phyloP scores from a whole-genome alignment of 2,797 vertebrate genomes.

The Coreius guichenoti region DNA sequence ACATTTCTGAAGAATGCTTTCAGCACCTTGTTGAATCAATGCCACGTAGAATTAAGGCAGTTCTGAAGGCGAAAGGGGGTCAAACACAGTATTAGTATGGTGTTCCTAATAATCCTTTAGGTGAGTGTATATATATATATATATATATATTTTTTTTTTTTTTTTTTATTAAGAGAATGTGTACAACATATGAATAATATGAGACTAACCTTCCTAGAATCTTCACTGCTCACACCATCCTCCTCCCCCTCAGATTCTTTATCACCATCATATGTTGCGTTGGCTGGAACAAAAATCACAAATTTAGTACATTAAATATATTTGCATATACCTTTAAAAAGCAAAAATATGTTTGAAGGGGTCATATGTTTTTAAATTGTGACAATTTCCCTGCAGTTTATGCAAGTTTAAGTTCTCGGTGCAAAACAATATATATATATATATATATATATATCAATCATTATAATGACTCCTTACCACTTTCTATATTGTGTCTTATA shows the following conservation, averaged over 20 bases:
- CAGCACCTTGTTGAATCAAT: too few species aligned
- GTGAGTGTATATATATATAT: too few species aligned
- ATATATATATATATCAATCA: background rate
- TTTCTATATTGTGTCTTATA: background rate
- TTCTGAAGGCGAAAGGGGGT: too few species aligned
- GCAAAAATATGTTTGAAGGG: background rate
- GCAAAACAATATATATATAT: background rate
- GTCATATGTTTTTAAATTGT: background rate
- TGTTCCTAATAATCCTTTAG: too few species aligned
- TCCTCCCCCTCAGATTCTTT: conserved; percentile 95
- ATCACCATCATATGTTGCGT: conserved; percentile 91
- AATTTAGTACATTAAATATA: background rate
- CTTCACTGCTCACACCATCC: conserved; percentile 90
- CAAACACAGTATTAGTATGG: too few species aligned
- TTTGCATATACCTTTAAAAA: conserved; percentile 12
- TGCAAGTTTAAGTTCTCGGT: background rate
- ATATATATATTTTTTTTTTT: too few species aligned
- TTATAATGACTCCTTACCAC: background rate
- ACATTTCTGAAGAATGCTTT: too few species aligned
- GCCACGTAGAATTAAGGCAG: too few species aligned
- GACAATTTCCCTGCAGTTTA: background rate
- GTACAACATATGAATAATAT: background rate
- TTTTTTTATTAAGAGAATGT: too few species aligned
- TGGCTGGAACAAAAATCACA: conserved; percentile 79
- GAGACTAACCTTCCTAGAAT: conserved; percentile 88